Percentiles rank a stretch among this genome's conserved stretches.
phyloP scores from a whole-genome alignment of 2,888 invertebrate genomes.

The Drosophila barbarae region DNA sequence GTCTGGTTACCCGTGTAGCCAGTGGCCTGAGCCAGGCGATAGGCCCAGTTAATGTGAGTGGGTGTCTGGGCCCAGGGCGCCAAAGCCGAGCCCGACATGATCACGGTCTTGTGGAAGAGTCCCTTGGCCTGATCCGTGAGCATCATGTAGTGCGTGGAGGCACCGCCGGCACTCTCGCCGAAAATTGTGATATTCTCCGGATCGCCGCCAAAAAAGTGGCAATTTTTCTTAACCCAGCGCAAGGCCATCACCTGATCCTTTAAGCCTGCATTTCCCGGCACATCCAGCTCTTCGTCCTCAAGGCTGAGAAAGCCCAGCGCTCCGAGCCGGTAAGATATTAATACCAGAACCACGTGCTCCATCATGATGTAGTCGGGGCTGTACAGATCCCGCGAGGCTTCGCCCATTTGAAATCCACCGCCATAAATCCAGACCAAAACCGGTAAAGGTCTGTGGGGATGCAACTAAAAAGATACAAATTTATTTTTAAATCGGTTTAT shows the following conservation, averaged over 20 bases:
- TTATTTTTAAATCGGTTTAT: not conserved
- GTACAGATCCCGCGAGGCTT: slow-evolving; percentile 78
- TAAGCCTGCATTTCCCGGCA: slow-evolving; percentile 81
- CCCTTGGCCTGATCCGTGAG: slow-evolving; percentile 80
- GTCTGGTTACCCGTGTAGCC: slow-evolving; percentile 76
- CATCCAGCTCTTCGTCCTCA: slow-evolving; percentile 79
- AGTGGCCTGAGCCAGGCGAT: slow-evolving; percentile 75
- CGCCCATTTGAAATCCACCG: slow-evolving; percentile 81
- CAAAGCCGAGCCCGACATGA: slow-evolving; percentile 77
- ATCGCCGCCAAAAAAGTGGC: slow-evolving; percentile 81
- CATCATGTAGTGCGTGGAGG: slow-evolving; percentile 80
- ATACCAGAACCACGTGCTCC: slow-evolving; percentile 80
- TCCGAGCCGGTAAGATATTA: slow-evolving; percentile 81
- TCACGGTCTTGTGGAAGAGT: slow-evolving; percentile 78
- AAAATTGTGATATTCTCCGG: slow-evolving; percentile 81
- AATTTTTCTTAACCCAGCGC: slow-evolving; percentile 81
- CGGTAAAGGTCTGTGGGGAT: slow-evolving; percentile 73
- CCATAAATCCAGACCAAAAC: slow-evolving; percentile 82
- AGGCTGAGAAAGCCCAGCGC: slow-evolving; percentile 80
- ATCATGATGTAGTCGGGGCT: slow-evolving; percentile 81
- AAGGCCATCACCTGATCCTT: slow-evolving; percentile 81
- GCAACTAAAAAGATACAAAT: slow-evolving; percentile 54
- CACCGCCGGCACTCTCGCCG: slow-evolving; percentile 81
- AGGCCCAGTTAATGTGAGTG: slow-evolving; percentile 68
- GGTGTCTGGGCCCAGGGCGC: slow-evolving; percentile 77